Conservation (phyloP, 2,888 invertebrate genomes). For the Mimumesa dahlbomi region DNA sequence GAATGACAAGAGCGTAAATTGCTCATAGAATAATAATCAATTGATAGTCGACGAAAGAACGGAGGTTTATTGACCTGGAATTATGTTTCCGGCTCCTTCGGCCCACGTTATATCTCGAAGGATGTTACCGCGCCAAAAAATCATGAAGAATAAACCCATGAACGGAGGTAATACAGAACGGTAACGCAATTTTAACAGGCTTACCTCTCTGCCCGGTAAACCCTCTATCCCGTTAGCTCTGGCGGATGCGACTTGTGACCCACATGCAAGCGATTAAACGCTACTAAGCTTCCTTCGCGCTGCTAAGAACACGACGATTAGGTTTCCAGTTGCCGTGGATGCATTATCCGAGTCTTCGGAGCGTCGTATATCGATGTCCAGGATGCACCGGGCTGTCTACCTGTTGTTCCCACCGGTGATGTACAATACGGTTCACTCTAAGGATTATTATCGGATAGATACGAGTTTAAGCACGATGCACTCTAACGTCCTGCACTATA, state of each 20-base stretch:
- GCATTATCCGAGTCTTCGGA: constrained; percentile 23
- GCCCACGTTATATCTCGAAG: constrained; percentile 50
- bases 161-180: constrained; percentile 5
- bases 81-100: constrained; percentile 48
- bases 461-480: neutral
- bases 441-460: neutral
- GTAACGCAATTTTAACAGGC: constrained; percentile 70
- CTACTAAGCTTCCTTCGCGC: constrained; percentile 53
- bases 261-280: constrained; percentile 77
- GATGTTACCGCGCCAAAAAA: constrained; percentile 31
- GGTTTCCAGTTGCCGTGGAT: constrained; percentile 6
- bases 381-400: too few species aligned
- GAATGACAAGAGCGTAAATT: too few species aligned
- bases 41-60: too few species aligned
- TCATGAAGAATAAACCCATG: neutral
- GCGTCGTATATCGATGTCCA: too few species aligned
- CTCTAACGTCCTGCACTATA: too few species aligned
- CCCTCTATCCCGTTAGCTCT: constrained; percentile 77
- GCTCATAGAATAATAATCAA: too few species aligned
- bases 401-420: constrained; percentile 27
- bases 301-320: constrained; percentile 26
- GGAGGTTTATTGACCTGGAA: too few species aligned
- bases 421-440: neutral
- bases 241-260: constrained; percentile 77
- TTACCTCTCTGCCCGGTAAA: constrained; percentile 76